A percentile compares a stretch with the other conserved stretches of the same genome.
Conservation (phyloP, 2,113 vertebrate genomes). For the Mustelus asterias region DNA sequence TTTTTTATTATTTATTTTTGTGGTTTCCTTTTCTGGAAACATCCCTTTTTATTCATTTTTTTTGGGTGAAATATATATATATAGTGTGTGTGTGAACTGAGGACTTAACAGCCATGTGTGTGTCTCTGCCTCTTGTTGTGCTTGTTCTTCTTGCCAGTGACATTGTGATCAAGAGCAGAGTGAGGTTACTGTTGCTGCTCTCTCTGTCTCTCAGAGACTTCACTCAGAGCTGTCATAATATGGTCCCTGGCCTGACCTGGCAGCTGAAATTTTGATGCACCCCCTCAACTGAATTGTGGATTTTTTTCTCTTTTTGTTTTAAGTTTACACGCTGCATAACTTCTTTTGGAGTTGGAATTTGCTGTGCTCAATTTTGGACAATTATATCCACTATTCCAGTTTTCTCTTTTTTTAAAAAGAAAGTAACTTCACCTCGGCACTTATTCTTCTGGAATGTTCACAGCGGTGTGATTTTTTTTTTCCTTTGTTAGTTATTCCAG, state of each 20-base stretch:
- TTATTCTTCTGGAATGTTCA: background rate
- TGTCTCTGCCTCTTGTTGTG: background rate
- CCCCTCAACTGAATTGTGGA: background rate
- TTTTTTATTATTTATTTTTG: background rate
- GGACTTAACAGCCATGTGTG: background rate
- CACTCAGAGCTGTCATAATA: background rate
- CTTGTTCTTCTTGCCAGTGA: background rate
- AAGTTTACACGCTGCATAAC: background rate
- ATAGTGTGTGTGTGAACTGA: no score
- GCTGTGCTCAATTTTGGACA: background rate
- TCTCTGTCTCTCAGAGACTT: background rate
- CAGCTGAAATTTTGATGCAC: background rate
- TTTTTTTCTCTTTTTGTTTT: background rate
- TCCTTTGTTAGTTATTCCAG: background rate
- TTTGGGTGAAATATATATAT: no score
- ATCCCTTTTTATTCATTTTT: no score
- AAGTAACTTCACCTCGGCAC: background rate
- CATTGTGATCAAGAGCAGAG: constrained; percentile 13
- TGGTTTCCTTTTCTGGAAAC: background rate
- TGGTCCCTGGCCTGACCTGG: background rate
- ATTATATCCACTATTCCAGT: background rate
- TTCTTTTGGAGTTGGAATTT: background rate
- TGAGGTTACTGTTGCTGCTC: background rate
- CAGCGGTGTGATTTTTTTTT: background rate
- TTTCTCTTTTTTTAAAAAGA: background rate